phyloP scores from a whole-genome alignment of 1,140 invertebrate genomes.

The Lutraria rhynchaena region DNA sequence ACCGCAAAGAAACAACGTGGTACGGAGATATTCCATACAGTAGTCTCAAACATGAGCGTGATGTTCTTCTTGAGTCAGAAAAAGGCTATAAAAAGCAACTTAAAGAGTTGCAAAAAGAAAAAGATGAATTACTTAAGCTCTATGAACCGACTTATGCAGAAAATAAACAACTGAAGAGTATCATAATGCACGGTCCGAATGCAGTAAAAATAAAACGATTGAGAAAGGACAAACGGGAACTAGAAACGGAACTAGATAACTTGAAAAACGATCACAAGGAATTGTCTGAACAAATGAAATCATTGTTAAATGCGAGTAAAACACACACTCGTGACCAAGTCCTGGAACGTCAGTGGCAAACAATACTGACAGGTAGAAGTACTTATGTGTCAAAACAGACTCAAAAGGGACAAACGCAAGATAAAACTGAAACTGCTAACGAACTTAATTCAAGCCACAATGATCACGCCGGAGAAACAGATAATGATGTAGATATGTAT shows the following conservation, averaged over 20 bases:
- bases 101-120: conserved; percentile 45
- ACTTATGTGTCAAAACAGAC: conserved; percentile 20
- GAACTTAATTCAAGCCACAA: background rate
- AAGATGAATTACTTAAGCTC: conserved; percentile 31
- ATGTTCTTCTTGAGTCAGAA: conserved; percentile 31
- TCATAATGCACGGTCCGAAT: conserved; percentile 16
- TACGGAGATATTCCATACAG: background rate
- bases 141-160: conserved; percentile 33
- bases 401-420: background rate
- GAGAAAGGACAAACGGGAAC: conserved; percentile 11
- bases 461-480: background rate
- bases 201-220: conserved; percentile 42
- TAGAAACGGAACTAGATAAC: conserved; percentile 12
- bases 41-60: conserved; percentile 28
- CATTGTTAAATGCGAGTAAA: conserved; percentile 2
- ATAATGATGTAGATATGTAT: conserved; percentile 6
- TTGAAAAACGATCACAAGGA: conserved; percentile 29
- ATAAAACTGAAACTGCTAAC: background rate
- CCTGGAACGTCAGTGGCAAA: conserved; percentile 24
- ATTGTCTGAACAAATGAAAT: conserved; percentile 29
- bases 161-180: conserved; percentile 43
- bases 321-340: background rate
- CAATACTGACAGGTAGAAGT: background rate
- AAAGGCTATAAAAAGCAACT: conserved; percentile 30
- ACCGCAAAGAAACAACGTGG: background rate